Evolutionary conservation across 1,140 invertebrate genomes (phyloP).

Genomic region (Drosophila nigrodunni): DNA sequence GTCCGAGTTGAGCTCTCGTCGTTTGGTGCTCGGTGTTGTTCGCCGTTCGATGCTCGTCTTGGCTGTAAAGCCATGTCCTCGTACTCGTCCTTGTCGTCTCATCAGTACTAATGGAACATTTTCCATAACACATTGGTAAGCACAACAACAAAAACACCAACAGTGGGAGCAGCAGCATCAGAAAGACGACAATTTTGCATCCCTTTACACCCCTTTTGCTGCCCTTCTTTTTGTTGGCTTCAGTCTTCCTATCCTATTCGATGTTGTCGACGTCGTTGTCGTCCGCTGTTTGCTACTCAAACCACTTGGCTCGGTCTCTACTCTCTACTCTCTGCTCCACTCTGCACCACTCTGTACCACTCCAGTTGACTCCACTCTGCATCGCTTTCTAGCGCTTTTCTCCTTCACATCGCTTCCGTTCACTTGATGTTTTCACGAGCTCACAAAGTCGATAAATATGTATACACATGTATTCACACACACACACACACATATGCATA

Average conservation of each 20-base stretch:
- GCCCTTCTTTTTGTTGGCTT: background rate
- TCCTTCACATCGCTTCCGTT: constrained; percentile 63
- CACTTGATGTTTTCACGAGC: constrained; percentile 79
- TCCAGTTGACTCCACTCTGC: constrained; percentile 28
- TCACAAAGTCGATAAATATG: constrained; percentile 82
- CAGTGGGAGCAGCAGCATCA: constrained; percentile 32
- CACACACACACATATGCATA: constrained; percentile 19
- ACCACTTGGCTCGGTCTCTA: constrained; percentile 44
- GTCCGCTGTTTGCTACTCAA: constrained; percentile 60
- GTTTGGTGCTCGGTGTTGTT: constrained; percentile 10
- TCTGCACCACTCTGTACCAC: constrained; percentile 9
- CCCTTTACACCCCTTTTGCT: too few species aligned
- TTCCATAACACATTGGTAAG: constrained; percentile 69
- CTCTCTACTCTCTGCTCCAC: constrained; percentile 25
- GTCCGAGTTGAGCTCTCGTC: constrained; percentile 33
- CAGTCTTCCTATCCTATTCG: constrained; percentile 11
- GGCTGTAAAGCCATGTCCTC: background rate
- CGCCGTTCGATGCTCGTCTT: constrained; percentile 9
- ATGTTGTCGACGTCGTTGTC: constrained; percentile 22
- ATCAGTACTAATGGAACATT: constrained; percentile 83
- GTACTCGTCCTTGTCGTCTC: constrained; percentile 46
- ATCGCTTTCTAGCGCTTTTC: constrained; percentile 10
- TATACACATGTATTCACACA: constrained; percentile 46
- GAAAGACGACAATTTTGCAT: constrained; percentile 14
- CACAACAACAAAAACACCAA: constrained; percentile 24